Conservation (phyloP, 2,797 vertebrate genomes). For the Artibeus lituratus region DNA sequence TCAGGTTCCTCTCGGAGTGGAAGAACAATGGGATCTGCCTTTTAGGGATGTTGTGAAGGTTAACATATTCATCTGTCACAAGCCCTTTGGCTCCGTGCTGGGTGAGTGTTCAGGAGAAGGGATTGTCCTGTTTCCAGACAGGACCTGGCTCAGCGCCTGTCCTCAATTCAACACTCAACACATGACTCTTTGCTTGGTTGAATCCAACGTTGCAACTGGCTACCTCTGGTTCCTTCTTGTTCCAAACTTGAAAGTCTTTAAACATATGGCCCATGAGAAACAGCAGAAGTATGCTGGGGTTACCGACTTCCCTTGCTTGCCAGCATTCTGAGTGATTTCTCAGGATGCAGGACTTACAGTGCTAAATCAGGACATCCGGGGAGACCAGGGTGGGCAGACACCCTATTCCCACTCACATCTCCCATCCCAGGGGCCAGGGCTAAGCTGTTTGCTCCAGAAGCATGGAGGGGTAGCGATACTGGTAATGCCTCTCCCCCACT, state of each 20-base stretch:
- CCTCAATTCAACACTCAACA: not conserved
- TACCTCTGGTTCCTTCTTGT: not conserved
- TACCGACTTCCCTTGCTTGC: not conserved
- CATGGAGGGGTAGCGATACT: not conserved
- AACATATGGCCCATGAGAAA: not conserved
- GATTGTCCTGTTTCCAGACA: not conserved
- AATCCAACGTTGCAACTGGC: not conserved
- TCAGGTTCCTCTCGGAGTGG: not conserved
- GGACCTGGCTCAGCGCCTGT: accelerated
- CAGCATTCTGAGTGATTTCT: not conserved
- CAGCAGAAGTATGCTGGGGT: not conserved
- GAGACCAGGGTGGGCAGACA: not conserved
- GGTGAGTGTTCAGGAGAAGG: not conserved
- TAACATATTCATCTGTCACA: no score
- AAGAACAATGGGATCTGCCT: not conserved
- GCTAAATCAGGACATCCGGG: not conserved
- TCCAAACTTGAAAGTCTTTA: not conserved
- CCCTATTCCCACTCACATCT: not conserved
- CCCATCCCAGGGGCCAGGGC: not conserved
- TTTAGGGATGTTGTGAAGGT: not conserved
- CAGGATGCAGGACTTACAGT: not conserved
- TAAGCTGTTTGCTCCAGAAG: not conserved
- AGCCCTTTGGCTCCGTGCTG: not conserved
- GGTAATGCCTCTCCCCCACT: not conserved
- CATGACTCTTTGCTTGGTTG: not conserved